Base-by-base conservation (phyloP, 2,113 vertebrate species). In the Oreochromis spilurus region DNA sequence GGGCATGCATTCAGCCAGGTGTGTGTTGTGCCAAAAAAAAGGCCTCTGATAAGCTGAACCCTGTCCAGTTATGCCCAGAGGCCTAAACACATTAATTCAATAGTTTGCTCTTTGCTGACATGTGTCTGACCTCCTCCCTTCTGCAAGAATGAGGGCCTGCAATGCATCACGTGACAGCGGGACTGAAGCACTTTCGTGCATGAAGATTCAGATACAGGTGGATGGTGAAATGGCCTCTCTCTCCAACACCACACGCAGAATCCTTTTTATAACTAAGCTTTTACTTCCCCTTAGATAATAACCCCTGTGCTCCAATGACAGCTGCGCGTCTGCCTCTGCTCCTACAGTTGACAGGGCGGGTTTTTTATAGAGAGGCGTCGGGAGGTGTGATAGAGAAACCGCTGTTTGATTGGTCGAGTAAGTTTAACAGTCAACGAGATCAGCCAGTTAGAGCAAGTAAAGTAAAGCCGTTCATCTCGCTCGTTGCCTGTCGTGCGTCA, bases 341-440 rank as follows among this genome's bases (percentile, higher is more conserved):
- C 58, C 31, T 45, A 5, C 52, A 14, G 10, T 67, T 4, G 4
- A 88, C 5, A 10, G 84, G 93, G 93, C 83, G 93, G 92, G 83
- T 48, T 80, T 86, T 86, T 86, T 86, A 34, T 58, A 8, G 1
- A 3, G 60, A 79, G 89, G 89, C 92, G 93, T 94, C 40, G 89
- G 95, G 95, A 92, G 96, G 96, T 96, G 96, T 96, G 96, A 95
- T 95, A 83, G 52, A 83, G 43, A 86, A 34, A 8, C 16, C 7
- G 21, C n/a, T 2, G 2, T 53, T 60, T 87, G 57, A 95, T 96
- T 96, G 94, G 95, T n/a, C 54, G 2, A 2, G 3, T 2, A 2
- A 5, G 10, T 43, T 89, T 92, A 78, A 96, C 89, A 85, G 94
- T 82, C 95, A 95, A 36, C 36, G 1, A 2, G 3, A 21, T 2